Evolutionary conservation across 2,113 vertebrate species (phyloP).

Genomic region (Haliaeetus leucogaster): DNA sequence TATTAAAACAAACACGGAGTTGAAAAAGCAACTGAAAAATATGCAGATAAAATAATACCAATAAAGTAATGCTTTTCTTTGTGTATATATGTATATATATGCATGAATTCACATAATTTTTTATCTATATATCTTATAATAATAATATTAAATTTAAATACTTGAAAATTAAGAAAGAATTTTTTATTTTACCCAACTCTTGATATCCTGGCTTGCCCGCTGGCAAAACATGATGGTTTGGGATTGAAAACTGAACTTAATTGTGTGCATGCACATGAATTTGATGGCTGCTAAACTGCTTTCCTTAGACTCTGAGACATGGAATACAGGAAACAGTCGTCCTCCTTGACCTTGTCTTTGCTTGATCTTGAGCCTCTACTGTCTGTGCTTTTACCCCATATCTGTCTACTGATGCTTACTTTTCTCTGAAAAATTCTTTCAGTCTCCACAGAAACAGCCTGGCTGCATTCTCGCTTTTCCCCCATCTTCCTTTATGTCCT

Average conservation of each 20-base stretch:
- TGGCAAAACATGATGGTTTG: not conserved
- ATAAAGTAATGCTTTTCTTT: not conserved
- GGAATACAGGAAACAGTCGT: not conserved
- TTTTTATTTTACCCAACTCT: not conserved
- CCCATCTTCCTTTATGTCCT: not conserved
- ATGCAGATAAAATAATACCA: rapidly evolving
- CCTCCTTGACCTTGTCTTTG: not conserved
- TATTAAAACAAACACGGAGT: not conserved
- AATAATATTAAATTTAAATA: not conserved
- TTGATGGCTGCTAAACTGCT: not conserved
- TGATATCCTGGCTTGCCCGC: not conserved
- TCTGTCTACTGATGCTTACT: not conserved
- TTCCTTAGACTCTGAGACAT: not conserved
- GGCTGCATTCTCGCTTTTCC: not conserved
- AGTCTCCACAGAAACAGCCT: not conserved
- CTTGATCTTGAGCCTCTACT: not conserved
- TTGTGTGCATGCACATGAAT: rapidly evolving
- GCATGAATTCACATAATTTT: not conserved
- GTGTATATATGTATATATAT: not conserved
- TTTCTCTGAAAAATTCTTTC: not conserved
- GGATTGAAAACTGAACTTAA: not conserved
- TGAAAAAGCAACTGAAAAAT: not conserved
- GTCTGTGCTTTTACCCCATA: not conserved
- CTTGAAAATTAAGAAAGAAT: not conserved
- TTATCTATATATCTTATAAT: not conserved